Conservation (phyloP, 37 sponge, comb jelly and placozoan species). For the Petrosia ficiformis region DNA sequence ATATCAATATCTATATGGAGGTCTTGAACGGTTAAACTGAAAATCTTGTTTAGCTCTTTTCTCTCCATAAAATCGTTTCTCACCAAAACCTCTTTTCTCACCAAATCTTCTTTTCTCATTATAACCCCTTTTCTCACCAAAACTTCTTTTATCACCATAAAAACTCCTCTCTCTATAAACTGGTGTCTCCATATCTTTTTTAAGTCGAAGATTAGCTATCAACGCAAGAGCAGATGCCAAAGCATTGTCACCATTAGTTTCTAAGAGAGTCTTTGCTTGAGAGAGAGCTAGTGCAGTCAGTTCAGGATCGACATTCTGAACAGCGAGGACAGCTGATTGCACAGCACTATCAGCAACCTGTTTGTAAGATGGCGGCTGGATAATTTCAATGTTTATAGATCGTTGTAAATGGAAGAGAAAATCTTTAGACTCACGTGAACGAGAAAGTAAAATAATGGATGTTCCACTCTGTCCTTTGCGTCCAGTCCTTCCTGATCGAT, state of each 20-base stretch:
- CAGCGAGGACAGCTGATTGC: neutral
- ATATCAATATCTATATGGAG: too few species aligned
- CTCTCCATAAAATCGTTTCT: too few species aligned
- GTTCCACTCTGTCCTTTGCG: slow-evolving; percentile 32
- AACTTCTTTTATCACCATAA: too few species aligned
- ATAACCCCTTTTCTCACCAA: too few species aligned
- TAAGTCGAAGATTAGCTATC: too few species aligned
- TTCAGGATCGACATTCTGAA: neutral
- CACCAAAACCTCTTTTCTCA: too few species aligned
- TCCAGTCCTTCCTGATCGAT: slow-evolving; percentile 60
- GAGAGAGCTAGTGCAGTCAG: neutral
- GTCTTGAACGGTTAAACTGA: too few species aligned
- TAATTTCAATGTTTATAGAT: slow-evolving; percentile 15
- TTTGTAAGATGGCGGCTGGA: slow-evolving; percentile 25
- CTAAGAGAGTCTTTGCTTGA: neutral
- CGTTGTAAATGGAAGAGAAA: neutral
- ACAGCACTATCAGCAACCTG: slow-evolving; percentile 9
- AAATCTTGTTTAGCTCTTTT: too few species aligned
- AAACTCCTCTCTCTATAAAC: too few species aligned
- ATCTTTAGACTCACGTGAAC: neutral
- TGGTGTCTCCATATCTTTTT: too few species aligned
- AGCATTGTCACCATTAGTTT: neutral
- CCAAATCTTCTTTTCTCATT: too few species aligned
- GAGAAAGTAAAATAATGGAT: slow-evolving; percentile 16
- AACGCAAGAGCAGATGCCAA: slow-evolving; percentile 1